These are phyloP conservation scores for Chrysaora quinquecirrha DNA, from an alignment of 30 jellyfish, hydroid and myxozoan genomes.

Conservation along the genomic window DNA sequence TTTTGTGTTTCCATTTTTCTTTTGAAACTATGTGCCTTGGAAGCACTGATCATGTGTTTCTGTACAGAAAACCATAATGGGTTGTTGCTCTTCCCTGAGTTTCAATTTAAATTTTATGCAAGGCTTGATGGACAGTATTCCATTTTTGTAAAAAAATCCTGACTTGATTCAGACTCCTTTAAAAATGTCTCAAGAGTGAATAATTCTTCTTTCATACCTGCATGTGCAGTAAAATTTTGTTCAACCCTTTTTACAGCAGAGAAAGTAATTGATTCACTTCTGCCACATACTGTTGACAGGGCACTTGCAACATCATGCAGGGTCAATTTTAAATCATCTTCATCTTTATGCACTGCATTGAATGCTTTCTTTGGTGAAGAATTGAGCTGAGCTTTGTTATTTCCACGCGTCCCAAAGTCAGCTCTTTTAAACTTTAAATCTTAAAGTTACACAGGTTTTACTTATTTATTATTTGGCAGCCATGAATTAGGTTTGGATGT, in stretches of 20 bases:
- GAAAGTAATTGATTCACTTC: background rate
- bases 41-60: constrained; percentile 51
- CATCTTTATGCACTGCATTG: background rate
- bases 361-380: background rate
- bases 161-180: background rate
- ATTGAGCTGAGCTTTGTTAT: background rate
- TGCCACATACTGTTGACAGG: background rate
- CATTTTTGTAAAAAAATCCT: background rate
- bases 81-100: constrained; percentile 51
- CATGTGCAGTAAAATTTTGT: background rate
- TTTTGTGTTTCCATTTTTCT: constrained; percentile 25
- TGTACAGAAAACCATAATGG: constrained; percentile 33
- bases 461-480: background rate
- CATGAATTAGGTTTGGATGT: background rate
- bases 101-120: background rate
- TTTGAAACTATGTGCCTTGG: constrained; percentile 38
- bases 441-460: background rate
- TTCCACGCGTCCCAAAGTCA: background rate
- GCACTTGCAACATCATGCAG: background rate
- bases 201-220: background rate
- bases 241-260: background rate
- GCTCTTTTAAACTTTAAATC: background rate
- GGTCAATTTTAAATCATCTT: background rate
- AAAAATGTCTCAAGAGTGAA: background rate
- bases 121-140: background rate